These are phyloP conservation scores for Perithous albicinctus DNA, from an alignment of 2,888 invertebrate species.

Conservation along the genomic window DNA sequence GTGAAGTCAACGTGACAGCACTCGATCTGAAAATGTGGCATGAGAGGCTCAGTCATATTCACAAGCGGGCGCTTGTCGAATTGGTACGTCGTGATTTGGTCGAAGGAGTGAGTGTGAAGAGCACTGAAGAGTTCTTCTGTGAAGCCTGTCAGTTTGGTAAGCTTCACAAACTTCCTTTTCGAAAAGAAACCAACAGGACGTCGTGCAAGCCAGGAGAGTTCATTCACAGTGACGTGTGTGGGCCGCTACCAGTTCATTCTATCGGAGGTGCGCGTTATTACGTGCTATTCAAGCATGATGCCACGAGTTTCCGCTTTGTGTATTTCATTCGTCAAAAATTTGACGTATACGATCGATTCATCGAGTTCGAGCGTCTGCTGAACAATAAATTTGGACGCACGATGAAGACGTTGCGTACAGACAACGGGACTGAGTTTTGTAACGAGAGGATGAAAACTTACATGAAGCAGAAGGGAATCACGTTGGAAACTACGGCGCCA, in stretches of 20 bases:
- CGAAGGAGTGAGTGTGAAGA: constrained; percentile 63
- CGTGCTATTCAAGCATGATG: constrained; percentile 65
- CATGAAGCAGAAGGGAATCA: constrained; percentile 44
- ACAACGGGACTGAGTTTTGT: constrained; percentile 56
- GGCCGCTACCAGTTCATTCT: constrained; percentile 50
- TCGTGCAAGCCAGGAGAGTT: constrained; percentile 53
- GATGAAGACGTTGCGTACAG: constrained; percentile 49
- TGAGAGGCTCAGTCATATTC: constrained; percentile 73
- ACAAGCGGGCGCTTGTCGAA: constrained; percentile 66
- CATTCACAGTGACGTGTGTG: constrained; percentile 62
- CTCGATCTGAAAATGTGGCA: constrained; percentile 68
- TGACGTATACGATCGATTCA: constrained; percentile 57
- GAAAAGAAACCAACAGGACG: neutral
- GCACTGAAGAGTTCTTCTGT: constrained; percentile 64
- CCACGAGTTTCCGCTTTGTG: constrained; percentile 51
- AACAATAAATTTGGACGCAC: constrained; percentile 17
- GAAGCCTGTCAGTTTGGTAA: constrained; percentile 64
- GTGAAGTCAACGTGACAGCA: constrained; percentile 61
- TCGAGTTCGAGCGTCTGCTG: constrained; percentile 42
- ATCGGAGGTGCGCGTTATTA: constrained; percentile 51
- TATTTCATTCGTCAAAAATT: constrained; percentile 54
- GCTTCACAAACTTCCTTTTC: constrained; percentile 48
- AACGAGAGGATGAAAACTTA: constrained; percentile 51
- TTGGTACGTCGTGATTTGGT: constrained; percentile 64
- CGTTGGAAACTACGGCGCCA: constrained; percentile 48